These are phyloP conservation scores for Thysanoteuthis rhombus DNA, from an alignment of 2,888 invertebrate genomes.

Conservation along the genomic window DNA sequence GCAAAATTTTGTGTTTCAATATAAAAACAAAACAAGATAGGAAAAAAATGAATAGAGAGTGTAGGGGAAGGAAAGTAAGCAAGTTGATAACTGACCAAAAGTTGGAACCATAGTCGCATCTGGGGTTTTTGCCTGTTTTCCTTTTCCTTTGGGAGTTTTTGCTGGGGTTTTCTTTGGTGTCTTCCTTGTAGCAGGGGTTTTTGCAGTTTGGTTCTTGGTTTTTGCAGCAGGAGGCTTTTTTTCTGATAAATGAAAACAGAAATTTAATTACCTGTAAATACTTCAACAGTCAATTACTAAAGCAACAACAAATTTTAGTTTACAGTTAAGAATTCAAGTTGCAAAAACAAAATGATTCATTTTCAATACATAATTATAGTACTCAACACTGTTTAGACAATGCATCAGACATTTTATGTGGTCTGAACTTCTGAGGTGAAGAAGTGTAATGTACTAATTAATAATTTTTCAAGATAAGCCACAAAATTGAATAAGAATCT, in stretches of 20 bases:
- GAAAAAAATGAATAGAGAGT: too few species aligned
- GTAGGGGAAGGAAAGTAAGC: neutral
- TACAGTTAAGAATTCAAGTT: neutral
- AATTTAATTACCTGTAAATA: neutral
- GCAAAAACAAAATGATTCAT: too few species aligned
- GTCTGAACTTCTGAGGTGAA: too few species aligned
- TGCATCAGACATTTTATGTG: too few species aligned
- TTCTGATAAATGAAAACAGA: constrained; percentile 14
- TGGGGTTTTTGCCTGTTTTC: neutral
- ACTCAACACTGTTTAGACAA: too few species aligned
- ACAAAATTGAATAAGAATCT: too few species aligned
- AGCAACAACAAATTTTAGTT: neutral
- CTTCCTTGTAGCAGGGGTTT: neutral
- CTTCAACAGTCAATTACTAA: neutral
- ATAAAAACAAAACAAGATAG: too few species aligned
- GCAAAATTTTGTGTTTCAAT: too few species aligned
- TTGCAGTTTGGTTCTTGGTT: neutral
- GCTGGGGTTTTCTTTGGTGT: neutral
- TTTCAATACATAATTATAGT: too few species aligned
- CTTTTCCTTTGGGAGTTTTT: neutral
- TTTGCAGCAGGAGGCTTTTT: constrained; percentile 19
- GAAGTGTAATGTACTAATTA: too few species aligned
- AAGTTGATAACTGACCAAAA: neutral
- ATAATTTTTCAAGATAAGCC: too few species aligned
- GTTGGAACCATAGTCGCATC: neutral